Evolutionary conservation across 2,113 vertebrate species (phyloP), one percentile per base, ranked within the genome.

Genomic region (Girardinichthys multiradiatus): DNA sequence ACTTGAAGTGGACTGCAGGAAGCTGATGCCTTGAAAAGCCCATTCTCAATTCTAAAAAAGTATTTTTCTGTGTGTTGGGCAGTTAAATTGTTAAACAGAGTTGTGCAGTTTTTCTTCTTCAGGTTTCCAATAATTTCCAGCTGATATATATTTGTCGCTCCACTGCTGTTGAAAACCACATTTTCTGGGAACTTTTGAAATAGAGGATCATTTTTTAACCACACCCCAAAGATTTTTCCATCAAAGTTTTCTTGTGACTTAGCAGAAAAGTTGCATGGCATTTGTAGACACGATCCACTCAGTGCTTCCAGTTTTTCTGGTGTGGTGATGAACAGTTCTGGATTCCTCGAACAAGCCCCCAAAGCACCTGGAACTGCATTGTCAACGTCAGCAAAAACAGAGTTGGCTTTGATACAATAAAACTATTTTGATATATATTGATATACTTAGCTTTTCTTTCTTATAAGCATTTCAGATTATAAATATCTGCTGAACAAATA

Each of bases 11-110:
- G 17, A 48, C 70, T 1, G 33, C 79, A 78, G 2, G 0, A 0
- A 42, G 73, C 91, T 31, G 83, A 87, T 78, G 57, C 73, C 0
- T 0, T 17, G 63, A 68, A 86, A 0, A 0, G 0, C 0, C 0
- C 0, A 3, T 26, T 80, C 45, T 82, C 26, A 30, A 82, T n/a
- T 57, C 87, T 90, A 74, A 91, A 90, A 79, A 4, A 90, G 48
- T 84, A 92, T 0, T 0, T 14, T 19, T 80, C 1, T 27, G 64
- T 14, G 0, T 87, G 28, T 1, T 0, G 15, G 19, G 8, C 3
- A 0, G 48, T n/a, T 45, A 70, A 24, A 45, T n/a, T 45, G 0
- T 2, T 0, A 24, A 70, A 60, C 35, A 70, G 0, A 30, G 68
- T 70, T 27, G 68, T 70, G 35, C 68, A 70, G 68, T 70, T 45